phyloP scores from a whole-genome alignment of 2,797 vertebrate species.

The Lepus oiostolus region DNA sequence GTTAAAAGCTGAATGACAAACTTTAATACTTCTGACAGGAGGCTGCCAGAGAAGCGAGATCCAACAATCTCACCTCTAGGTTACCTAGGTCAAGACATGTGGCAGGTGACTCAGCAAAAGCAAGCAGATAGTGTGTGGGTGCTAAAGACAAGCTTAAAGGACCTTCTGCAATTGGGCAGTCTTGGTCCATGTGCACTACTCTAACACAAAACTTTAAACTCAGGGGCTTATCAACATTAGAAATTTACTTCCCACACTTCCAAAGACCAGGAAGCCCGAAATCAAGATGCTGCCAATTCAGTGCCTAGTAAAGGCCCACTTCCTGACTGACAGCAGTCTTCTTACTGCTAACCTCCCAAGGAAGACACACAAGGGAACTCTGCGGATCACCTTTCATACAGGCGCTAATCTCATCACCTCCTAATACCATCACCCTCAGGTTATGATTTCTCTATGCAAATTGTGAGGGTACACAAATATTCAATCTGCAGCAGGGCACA shows the following conservation, averaged over 20 bases:
- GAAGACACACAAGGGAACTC: neutral
- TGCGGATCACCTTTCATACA: neutral
- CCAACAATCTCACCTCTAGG: slow-evolving; percentile 78
- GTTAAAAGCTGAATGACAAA: slow-evolving; percentile 34
- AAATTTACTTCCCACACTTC: neutral
- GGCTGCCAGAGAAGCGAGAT: slow-evolving; percentile 83
- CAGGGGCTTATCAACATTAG: neutral
- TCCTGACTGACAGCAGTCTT: neutral
- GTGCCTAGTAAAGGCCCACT: rapidly evolving
- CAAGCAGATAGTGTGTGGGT: slow-evolving; percentile 84
- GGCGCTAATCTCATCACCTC: neutral
- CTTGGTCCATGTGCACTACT: neutral
- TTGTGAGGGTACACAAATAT: neutral
- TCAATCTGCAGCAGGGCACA: neutral
- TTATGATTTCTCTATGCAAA: neutral
- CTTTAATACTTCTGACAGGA: slow-evolving; percentile 2
- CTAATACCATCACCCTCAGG: neutral
- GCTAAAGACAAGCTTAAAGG: slow-evolving; percentile 86
- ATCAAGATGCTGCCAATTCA: no score
- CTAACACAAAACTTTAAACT: neutral
- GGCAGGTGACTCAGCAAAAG: slow-evolving; percentile 77
- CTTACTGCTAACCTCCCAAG: neutral
- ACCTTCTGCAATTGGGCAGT: slow-evolving; percentile 75
- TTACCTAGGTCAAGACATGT: slow-evolving; percentile 80
- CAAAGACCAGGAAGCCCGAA: neutral